A percentile compares a stretch with the other conserved stretches of the same genome.
Conservation (phyloP, 2,113 vertebrate species). For the Chlorodrepanis virens region DNA sequence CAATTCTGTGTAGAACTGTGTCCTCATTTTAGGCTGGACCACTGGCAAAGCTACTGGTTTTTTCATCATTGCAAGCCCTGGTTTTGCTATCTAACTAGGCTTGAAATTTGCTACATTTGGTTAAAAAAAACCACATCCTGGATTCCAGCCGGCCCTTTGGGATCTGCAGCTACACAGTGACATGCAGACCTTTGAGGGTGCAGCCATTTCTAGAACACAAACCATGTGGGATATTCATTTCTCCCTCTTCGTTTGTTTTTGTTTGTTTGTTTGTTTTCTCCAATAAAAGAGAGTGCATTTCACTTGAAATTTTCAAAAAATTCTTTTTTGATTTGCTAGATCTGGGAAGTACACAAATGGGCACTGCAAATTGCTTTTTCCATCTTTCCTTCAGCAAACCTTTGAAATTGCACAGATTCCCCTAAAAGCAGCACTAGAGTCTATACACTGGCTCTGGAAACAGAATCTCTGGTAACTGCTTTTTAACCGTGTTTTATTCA, state of each 20-base stretch:
- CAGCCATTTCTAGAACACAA: background rate
- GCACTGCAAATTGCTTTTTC: background rate
- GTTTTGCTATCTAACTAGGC: background rate
- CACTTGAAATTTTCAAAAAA: background rate
- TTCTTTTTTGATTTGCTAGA: background rate
- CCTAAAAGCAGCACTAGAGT: background rate
- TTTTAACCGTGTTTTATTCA: background rate
- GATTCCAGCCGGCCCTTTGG: background rate
- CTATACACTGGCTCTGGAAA: background rate
- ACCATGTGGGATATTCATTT: rapidly evolving
- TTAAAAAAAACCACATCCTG: background rate
- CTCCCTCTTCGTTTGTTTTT: too few relatives aligned
- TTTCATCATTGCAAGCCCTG: background rate
- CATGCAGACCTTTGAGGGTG: rapidly evolving
- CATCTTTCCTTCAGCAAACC: background rate
- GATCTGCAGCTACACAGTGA: background rate
- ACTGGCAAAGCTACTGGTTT: background rate
- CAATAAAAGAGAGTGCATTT: background rate
- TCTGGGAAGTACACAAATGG: background rate
- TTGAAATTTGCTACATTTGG: background rate
- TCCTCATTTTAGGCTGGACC: background rate
- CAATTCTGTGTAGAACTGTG: background rate
- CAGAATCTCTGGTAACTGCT: background rate
- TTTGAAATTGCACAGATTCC: background rate
- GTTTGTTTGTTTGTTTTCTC: too few relatives aligned